Conservation (phyloP, 2,113 vertebrate species). For the Lampris incognitus region DNA sequence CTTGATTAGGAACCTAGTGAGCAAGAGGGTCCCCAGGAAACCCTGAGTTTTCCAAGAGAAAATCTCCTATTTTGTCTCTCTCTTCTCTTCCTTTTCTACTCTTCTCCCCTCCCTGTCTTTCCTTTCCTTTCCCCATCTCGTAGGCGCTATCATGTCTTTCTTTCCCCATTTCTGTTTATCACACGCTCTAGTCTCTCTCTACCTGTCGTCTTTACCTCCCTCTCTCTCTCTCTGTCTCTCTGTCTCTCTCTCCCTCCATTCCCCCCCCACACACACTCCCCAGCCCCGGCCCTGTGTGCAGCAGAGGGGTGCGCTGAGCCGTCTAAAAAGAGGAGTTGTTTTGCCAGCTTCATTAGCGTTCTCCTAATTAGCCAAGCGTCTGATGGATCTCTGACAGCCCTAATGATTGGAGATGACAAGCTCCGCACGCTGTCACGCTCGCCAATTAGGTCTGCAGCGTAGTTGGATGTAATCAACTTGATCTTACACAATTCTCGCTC, state of each 20-base stretch:
- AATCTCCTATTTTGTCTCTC: conserved; percentile 35
- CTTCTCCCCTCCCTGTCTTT: conserved; percentile 20
- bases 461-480: conserved; percentile 99
- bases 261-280: conserved; percentile 45
- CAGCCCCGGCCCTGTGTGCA: not conserved
- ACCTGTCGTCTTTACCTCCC: not conserved
- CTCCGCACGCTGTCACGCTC: conserved; percentile 97
- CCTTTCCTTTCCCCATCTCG: conserved; percentile 27
- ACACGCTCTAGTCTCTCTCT: not conserved
- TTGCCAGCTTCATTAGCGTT: conserved; percentile 99
- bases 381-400: conserved; percentile 99
- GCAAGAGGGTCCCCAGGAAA: conserved; percentile 79
- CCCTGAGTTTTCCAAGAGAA: conserved; percentile 86
- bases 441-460: conserved; percentile 98
- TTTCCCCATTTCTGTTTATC: not conserved
- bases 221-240: conserved; percentile 17
- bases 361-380: conserved; percentile 99
- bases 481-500: conserved; percentile 94
- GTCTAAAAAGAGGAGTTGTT: conserved; percentile 99
- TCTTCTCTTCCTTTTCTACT: conserved; percentile 63
- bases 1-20: conserved; percentile 91
- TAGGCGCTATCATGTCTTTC: not conserved
- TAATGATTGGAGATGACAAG: conserved; percentile 99
- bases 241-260: conserved; percentile 47
- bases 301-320: conserved; percentile 88